Conservation (phyloP, 2,797 vertebrate genomes). For the Poeciliopsis presidionis region DNA sequence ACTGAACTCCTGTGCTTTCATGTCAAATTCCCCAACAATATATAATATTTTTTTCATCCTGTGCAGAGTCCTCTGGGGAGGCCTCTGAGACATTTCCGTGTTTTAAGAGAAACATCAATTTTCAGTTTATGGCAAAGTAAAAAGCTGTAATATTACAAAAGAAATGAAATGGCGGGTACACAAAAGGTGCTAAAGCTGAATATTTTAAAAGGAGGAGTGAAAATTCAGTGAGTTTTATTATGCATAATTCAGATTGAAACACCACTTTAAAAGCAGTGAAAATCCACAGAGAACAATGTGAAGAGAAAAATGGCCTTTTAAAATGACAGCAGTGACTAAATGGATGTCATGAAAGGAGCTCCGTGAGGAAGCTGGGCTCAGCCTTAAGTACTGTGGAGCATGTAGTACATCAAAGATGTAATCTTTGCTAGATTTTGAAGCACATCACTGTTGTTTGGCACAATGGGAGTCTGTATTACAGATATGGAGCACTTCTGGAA, state of each 20-base stretch:
- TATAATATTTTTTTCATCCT: conserved; percentile 21
- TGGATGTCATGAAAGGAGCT: conserved; percentile 35
- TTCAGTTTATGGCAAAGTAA: conserved; percentile 19
- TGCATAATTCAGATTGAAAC: conserved; percentile 63
- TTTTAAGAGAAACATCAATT: conserved; percentile 16
- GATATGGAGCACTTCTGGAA: conserved; percentile 4
- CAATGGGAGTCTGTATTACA: neutral
- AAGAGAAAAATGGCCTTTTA: conserved; percentile 42
- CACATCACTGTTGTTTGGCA: neutral
- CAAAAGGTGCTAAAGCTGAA: conserved; percentile 54
- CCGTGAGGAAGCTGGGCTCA: conserved; percentile 5
- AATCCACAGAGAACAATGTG: conserved; percentile 34
- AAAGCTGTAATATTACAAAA: conserved; percentile 23
- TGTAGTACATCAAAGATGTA: neutral
- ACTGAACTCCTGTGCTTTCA: conserved; percentile 5
- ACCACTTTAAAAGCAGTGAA: conserved; percentile 26
- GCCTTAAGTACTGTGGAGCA: neutral
- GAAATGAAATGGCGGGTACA: conserved; percentile 46
- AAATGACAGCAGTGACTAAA: conserved; percentile 36
- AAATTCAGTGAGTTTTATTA: conserved; percentile 64
- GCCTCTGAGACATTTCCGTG: conserved; percentile 21
- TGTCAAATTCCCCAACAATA: conserved; percentile 15
- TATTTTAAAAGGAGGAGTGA: conserved; percentile 55
- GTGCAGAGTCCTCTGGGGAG: conserved; percentile 11
- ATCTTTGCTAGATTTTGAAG: neutral